Evolutionary conservation across 2,888 invertebrate genomes (phyloP).

Genomic region (Phlogophora meticulosa): DNA sequence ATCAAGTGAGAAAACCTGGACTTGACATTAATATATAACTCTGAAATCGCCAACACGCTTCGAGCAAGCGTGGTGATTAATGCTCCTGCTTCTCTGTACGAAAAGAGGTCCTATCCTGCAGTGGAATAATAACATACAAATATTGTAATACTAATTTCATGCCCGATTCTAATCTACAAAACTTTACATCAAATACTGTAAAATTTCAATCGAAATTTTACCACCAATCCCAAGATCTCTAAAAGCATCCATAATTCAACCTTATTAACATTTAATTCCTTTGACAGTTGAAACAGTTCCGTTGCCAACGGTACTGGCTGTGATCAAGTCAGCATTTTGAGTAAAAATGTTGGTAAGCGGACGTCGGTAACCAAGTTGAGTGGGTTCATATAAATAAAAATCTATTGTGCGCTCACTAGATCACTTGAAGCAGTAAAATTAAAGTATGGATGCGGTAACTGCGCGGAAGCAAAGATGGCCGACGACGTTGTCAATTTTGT

Average conservation of each 20-base stretch:
- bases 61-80: too few species aligned
- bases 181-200: constrained; percentile 3
- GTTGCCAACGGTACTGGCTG: constrained; percentile 53
- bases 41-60: too few species aligned
- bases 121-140: too few species aligned
- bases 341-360: constrained; percentile 76
- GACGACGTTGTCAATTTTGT: too few species aligned
- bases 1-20: too few species aligned
- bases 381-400: constrained; percentile 85
- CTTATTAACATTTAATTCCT: constrained; percentile 38
- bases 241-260: constrained; percentile 45
- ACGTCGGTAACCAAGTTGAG: constrained; percentile 80
- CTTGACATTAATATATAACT: too few species aligned
- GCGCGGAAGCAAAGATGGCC: background rate
- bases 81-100: too few species aligned
- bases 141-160: background rate
- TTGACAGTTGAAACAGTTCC: constrained; percentile 48
- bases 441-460: constrained; percentile 66
- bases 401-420: constrained; percentile 79
- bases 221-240: background rate
- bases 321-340: constrained; percentile 74
- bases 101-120: too few species aligned
- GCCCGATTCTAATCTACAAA: background rate
- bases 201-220: constrained; percentile 2
- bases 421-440: constrained; percentile 55